Percentiles rank a stretch among this genome's conserved stretches.
These are phyloP conservation scores for Branchinecta lynchi DNA, from an alignment of 1,140 invertebrate genomes.

Conservation along the genomic window DNA sequence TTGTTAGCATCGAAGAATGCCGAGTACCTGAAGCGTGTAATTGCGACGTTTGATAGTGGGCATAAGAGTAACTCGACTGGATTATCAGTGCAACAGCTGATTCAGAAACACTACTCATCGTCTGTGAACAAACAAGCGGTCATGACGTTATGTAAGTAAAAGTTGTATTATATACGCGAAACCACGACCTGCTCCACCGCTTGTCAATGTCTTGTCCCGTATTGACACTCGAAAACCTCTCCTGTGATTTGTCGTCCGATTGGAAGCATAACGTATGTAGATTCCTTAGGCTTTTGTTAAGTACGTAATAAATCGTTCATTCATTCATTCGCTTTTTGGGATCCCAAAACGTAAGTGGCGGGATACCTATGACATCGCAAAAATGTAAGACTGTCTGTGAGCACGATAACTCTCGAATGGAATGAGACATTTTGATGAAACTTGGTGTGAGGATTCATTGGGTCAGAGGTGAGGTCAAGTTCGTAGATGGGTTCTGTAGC, in stretches of 20 bases:
- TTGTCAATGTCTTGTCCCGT: neutral
- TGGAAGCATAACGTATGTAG: neutral
- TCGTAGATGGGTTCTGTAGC: no score
- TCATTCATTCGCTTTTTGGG: no score
- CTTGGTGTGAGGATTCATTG: no score
- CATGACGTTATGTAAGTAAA: neutral
- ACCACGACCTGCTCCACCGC: neutral
- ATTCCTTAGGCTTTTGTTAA: neutral
- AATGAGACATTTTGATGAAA: no score
- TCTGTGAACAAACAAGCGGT: neutral
- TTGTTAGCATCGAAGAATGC: neutral
- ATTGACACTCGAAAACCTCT: neutral
- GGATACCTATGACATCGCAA: no score
- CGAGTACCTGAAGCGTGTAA: neutral
- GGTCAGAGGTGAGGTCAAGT: no score
- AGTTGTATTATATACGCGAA: neutral
- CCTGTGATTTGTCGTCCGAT: neutral
- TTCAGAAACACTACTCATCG: neutral
- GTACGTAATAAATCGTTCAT: neutral
- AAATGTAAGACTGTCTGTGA: no score
- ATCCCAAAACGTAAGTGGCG: no score
- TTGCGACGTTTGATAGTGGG: neutral
- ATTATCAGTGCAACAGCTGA: neutral
- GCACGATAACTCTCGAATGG: no score
- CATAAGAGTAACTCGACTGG: neutral